Conservation (phyloP, 2,888 invertebrate species). For the Aromia moschata region DNA sequence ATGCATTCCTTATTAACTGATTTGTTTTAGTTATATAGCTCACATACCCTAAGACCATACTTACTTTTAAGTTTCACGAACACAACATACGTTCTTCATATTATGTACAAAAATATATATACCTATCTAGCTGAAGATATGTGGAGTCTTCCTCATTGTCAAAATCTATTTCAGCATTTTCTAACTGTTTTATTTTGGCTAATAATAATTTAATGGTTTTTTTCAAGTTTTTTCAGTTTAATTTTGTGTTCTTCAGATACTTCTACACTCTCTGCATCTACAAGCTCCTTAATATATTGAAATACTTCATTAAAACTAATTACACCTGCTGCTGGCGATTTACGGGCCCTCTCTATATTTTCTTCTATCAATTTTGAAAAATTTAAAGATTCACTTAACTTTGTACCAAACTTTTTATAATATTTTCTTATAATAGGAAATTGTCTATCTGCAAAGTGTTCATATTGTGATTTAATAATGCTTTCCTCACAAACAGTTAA, state of each 20-base stretch:
- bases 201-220: slow-evolving; percentile 71
- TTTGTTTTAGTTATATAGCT: too few relatives aligned
- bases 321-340: slow-evolving; percentile 40
- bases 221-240: slow-evolving; percentile 60
- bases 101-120: slow-evolving; percentile 45
- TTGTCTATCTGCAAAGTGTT: slow-evolving; percentile 37
- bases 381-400: slow-evolving; percentile 29
- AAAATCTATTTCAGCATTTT: slow-evolving; percentile 76
- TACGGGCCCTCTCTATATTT: slow-evolving; percentile 33
- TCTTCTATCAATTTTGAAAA: slow-evolving; percentile 39
- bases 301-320: slow-evolving; percentile 48
- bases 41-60: too few relatives aligned
- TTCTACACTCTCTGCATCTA: slow-evolving; percentile 39
- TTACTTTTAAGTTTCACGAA: too few relatives aligned
- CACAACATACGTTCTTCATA: too few relatives aligned
- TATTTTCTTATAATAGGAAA: slow-evolving; percentile 38
- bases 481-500: slow-evolving; percentile 35
- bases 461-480: slow-evolving; percentile 34
- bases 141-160: slow-evolving; percentile 76
- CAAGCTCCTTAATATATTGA: slow-evolving; percentile 38
- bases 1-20: too few relatives aligned
- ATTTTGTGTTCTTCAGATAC: slow-evolving; percentile 36
- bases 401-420: slow-evolving; percentile 38
- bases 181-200: slow-evolving; percentile 73
- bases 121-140: slow-evolving; percentile 76